A percentile compares a stretch with the other conserved stretches of the same genome.
These are phyloP conservation scores for Blera fallax DNA, from an alignment of 2,888 invertebrate genomes.

Conservation along the genomic window DNA sequence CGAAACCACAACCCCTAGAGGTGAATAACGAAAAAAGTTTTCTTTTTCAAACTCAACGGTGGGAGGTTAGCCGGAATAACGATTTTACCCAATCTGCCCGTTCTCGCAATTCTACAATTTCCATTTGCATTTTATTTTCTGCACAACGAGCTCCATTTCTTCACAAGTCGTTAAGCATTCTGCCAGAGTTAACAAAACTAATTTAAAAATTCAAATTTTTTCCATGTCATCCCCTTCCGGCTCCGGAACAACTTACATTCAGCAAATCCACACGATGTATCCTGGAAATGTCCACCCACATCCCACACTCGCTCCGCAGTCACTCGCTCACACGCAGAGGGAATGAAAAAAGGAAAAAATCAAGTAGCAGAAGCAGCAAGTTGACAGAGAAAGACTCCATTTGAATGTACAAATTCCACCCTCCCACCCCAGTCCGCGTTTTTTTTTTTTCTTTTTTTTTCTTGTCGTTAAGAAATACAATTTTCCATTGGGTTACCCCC, in stretches of 20 bases:
- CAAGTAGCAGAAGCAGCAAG: slow-evolving; percentile 52
- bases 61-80: slow-evolving; percentile 10
- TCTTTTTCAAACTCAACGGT: neutral
- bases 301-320: neutral
- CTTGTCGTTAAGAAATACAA: slow-evolving; percentile 37
- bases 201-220: slow-evolving; percentile 82
- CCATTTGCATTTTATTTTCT: slow-evolving; percentile 64
- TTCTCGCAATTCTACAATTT: slow-evolving; percentile 43
- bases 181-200: slow-evolving; percentile 81
- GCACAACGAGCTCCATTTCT: slow-evolving; percentile 75
- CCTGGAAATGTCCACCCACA: slow-evolving; percentile 34
- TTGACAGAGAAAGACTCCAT: slow-evolving; percentile 61
- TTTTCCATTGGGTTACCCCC: slow-evolving; percentile 66
- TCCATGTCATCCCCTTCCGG: slow-evolving; percentile 56
- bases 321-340: neutral
- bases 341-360: slow-evolving; percentile 33
- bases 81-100: neutral
- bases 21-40: slow-evolving; percentile 34
- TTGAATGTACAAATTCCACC: slow-evolving; percentile 56
- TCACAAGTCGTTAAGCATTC: slow-evolving; percentile 80
- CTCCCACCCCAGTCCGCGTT: no score
- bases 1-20: slow-evolving; percentile 38
- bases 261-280: slow-evolving; percentile 9
- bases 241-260: slow-evolving; percentile 44
- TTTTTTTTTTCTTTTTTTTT: slow-evolving; percentile 4